Base-by-base conservation (phyloP, 2,113 vertebrate species). In the Caranx melampygus region DNA sequence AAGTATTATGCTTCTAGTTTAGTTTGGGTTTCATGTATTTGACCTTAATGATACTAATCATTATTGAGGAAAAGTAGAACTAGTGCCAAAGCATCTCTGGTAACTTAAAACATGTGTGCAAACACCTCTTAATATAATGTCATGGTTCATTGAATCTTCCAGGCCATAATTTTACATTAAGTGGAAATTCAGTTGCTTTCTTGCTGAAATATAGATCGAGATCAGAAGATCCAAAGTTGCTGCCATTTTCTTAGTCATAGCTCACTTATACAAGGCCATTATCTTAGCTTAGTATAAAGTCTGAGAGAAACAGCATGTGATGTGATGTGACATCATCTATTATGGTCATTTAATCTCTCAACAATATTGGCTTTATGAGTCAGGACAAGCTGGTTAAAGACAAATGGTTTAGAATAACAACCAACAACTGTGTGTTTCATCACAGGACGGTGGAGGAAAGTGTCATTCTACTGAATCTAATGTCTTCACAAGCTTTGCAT, bases 381-480 rank as follows among this genome's bases (percentile, higher is more conserved):
- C 26, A 26, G 26, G 26, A 21, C 34, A 33, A 51, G 9, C 0
- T 7, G 3, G 12, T 20, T n/a, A 21, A 26, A 26, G 26, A 26
- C 1, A 26, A 26, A 62, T 12, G 15, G 40, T 64, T 72, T 51
- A 31, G 2, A 49, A 31, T 74, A 57, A 64, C 18, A 47, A 40
- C 64, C 18, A 47, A 40, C 1, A 20, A 13, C 21, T 88, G 18
- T 79, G 6, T 84, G 31, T 83, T 11, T 64, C 6, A 2, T 84
- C 58, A 33, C 86, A 97, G 97, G 97, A 97, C 72, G 80, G 73
- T 6, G 96, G 96, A 0, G 96, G 95, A 58, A 0, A 0, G 0
- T 86, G 89, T 64, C 0, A 57, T 55, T 0, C 14, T 3, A 0
- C 6, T 2, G 0, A 0, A 0, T 0, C 0, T 0, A 0, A 4